Percentiles rank a stretch among this genome's conserved stretches.
Evolutionary conservation across 2,797 vertebrate species (phyloP).

Genomic region (Nyctibius grandis): DNA sequence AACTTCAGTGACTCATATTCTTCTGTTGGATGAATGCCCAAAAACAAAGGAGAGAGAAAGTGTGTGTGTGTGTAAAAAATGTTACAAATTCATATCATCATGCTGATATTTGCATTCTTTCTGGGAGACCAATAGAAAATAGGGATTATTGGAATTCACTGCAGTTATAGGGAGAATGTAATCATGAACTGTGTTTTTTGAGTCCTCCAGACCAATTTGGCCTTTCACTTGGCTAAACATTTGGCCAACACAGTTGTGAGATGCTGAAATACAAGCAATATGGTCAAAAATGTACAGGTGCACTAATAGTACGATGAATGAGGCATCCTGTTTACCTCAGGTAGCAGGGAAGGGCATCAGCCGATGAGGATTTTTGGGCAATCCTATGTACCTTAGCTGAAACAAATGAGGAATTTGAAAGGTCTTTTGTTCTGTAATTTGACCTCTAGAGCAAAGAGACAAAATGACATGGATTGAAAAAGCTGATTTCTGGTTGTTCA

Average conservation of each 20-base stretch:
- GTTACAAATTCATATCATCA: fast-evolving
- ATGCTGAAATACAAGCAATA: neutral
- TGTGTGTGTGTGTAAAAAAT: neutral
- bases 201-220: neutral
- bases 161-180: neutral
- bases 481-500: neutral
- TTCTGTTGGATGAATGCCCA: neutral
- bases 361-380: neutral
- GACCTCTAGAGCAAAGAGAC: neutral
- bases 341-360: neutral
- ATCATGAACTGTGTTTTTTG: neutral
- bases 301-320: neutral
- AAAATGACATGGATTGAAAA: neutral
- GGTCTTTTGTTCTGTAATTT: neutral
- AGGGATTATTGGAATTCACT: neutral
- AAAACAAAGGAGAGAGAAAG: neutral
- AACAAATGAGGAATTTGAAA: neutral
- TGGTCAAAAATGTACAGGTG: neutral
- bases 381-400: neutral
- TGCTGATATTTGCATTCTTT: neutral
- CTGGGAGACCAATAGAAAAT: neutral
- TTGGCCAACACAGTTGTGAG: neutral
- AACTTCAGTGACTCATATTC: conserved; percentile 3
- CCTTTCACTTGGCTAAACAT: neutral
- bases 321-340: neutral